These are phyloP conservation scores for Sebastes umbrosus DNA, from an alignment of 2,797 vertebrate genomes.

Conservation along the genomic window DNA sequence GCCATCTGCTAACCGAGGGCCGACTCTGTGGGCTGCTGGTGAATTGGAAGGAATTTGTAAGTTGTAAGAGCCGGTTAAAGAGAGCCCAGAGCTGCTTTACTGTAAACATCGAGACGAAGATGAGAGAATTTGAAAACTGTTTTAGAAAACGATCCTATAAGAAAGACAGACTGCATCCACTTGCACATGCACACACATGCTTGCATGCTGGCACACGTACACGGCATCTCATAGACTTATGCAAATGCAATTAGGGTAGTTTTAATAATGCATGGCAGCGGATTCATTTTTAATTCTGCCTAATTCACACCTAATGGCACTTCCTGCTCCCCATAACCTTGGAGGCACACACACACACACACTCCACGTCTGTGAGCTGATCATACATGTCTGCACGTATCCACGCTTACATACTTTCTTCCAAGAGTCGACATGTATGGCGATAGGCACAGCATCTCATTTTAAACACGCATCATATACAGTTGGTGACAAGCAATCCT, in stretches of 20 bases:
- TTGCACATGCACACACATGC: background rate
- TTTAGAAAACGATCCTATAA: background rate
- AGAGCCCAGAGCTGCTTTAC: background rate
- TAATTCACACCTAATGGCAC: conserved; percentile 53
- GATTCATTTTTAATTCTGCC: conserved; percentile 57
- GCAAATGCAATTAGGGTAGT: conserved; percentile 57
- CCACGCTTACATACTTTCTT: background rate
- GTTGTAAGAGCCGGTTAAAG: conserved; percentile 3
- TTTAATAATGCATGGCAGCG: conserved; percentile 62
- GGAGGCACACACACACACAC: background rate
- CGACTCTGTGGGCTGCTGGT: background rate
- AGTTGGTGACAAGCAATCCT: background rate
- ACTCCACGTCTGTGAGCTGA: background rate
- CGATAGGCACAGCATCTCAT: background rate
- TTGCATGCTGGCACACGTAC: background rate
- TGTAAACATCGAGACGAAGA: background rate
- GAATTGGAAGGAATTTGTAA: conserved; percentile 1
- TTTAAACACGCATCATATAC: background rate
- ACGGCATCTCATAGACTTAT: conserved; percentile 28
- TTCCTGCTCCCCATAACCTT: conserved; percentile 44
- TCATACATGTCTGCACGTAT: background rate
- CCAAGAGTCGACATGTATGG: background rate
- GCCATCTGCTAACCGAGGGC: conserved; percentile 39
- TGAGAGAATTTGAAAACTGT: background rate
- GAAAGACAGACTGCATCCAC: background rate